A percentile compares a stretch with the other conserved stretches of the same genome.
Conservation (phyloP, 2,797 vertebrate genomes). For the Mergus octosetaceus region DNA sequence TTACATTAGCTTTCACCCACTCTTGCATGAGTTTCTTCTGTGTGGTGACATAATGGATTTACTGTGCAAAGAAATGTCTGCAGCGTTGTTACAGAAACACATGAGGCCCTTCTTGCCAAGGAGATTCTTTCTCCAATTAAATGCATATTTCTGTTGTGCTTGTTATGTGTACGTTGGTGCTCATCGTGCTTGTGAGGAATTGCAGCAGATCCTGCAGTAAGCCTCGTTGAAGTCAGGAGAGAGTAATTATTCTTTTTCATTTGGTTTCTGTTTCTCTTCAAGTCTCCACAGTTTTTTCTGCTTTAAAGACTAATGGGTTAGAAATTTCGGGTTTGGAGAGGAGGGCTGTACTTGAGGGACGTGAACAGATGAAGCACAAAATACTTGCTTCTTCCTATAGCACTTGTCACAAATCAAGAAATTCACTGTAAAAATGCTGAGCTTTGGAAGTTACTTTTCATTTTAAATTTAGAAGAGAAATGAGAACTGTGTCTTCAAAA, state of each 20-base stretch:
- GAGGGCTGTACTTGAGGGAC: background rate
- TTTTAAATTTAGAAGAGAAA: background rate
- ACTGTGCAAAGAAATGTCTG: background rate
- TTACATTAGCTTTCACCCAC: background rate
- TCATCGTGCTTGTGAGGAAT: background rate
- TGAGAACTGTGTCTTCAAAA: background rate
- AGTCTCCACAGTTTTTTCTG: background rate
- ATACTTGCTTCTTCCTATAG: background rate
- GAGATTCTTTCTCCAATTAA: background rate
- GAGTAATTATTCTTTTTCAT: background rate
- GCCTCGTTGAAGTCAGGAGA: background rate
- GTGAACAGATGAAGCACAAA: slow-evolving; percentile 10
- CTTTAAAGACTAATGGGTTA: background rate
- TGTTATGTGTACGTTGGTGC: background rate
- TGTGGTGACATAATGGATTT: background rate
- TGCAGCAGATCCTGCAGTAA: slow-evolving; percentile 1
- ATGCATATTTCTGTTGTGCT: background rate
- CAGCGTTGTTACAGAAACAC: background rate
- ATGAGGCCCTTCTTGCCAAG: background rate
- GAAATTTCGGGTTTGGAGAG: background rate
- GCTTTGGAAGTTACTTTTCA: background rate
- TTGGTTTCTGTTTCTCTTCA: background rate
- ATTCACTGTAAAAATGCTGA: background rate
- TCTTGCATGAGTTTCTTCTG: background rate
- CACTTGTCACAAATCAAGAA: slow-evolving; percentile 23